A percentile compares a stretch with the other conserved stretches of the same genome.
Conservation (phyloP, 2,797 vertebrate species). For the Crenichthys baileyi region DNA sequence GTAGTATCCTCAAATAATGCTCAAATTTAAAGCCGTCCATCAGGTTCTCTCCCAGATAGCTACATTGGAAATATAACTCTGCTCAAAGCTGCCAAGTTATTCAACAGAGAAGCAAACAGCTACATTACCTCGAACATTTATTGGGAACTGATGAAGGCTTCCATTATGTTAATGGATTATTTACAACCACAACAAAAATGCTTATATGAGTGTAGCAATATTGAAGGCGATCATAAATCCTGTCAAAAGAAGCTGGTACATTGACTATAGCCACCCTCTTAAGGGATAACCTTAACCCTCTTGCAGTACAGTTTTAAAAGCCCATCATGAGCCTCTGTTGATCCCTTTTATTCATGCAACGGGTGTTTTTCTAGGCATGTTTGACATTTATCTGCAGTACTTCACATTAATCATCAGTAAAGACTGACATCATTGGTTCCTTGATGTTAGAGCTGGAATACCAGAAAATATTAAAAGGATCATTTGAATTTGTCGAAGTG, state of each 20-base stretch:
- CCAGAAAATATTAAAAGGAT: conserved; percentile 1
- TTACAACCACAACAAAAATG: conserved; percentile 54
- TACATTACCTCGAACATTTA: conserved; percentile 19
- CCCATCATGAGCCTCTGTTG: conserved; percentile 23
- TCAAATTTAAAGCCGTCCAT: neutral
- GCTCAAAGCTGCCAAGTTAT: neutral
- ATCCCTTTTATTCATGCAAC: conserved; percentile 34
- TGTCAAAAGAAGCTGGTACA: conserved; percentile 14
- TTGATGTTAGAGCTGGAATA: conserved; percentile 3
- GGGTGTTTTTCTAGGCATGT: conserved; percentile 7
- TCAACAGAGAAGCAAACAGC: conserved; percentile 2
- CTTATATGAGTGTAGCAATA: conserved; percentile 40
- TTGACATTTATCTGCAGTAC: neutral
- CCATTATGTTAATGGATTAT: conserved; percentile 64
- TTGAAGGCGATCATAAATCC: conserved; percentile 51
- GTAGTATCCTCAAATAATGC: neutral
- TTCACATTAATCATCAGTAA: neutral
- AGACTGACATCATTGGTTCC: neutral
- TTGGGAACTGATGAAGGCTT: conserved; percentile 22
- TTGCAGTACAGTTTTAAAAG: conserved; percentile 35
- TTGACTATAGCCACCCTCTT: conserved; percentile 22
- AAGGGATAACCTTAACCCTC: conserved; percentile 3
- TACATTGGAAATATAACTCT: neutral
- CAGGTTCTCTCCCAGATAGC: neutral
- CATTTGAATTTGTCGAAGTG: neutral